Evolutionary conservation across 2,888 invertebrate genomes (phyloP), one percentile per base, ranked within the genome.

Genomic region (Drosophila recens): DNA sequence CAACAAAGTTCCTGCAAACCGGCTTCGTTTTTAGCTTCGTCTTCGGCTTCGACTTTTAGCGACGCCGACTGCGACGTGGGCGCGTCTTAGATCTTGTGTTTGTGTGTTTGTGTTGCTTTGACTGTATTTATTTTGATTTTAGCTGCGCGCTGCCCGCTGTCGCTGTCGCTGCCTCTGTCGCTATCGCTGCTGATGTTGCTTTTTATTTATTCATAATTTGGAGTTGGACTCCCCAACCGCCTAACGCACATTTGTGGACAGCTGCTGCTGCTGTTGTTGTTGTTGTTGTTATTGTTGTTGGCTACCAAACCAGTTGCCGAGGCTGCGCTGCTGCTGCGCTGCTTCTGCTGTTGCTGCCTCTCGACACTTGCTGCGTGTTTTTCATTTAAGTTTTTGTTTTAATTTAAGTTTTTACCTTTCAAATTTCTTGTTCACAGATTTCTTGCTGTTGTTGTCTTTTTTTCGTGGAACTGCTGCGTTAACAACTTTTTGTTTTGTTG

Each of bases 391-490:
- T 74, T 86, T 87, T 88, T 75, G 72, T 86, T 90, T 87, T 90
- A 87, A 87, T 89, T 84, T 87, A 78, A 75, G 72, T 87, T 87
- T 89, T 87, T 86, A 89, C 85, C 87, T 87, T 90, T 85, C 77
- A 90, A 87, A 89, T 81, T 87, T 89, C 87, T 70, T 90, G 89
- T 90, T 90, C 84, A 80, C 73, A 86, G 80, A 86, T 83, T 88
- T 89, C 63, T 73, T 78, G 78, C 63, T 79, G 72, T 69, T 75
- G 72, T 64, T 73, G 67, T 76, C 9, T 57, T 67, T 62, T n/a
- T 66, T 64, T 90, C 90, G 78, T 87, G 89, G 90, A 87, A 87
- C 63, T 84, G 87, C 90, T 89, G 90, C 90, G 90, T 89, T 90
- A 90, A 90, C 87, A 90, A 80, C 71, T 76, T 86, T 83, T 83